A percentile compares a stretch with the other conserved stretches of the same genome.
phyloP scores from a whole-genome alignment of 2,888 invertebrate genomes.

The Andrena fulva region DNA sequence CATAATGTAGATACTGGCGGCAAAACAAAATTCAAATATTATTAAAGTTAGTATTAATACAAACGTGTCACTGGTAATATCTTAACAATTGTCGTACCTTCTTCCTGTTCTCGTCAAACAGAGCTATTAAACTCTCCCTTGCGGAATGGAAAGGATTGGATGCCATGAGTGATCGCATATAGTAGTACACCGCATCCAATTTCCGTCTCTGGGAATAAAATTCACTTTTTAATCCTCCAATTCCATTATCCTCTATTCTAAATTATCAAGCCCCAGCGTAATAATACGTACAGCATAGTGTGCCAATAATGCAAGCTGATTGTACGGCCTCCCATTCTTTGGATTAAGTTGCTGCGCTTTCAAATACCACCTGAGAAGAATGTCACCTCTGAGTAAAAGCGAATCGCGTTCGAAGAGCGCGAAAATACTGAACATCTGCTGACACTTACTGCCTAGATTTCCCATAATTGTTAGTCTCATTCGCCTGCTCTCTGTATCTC shows the following conservation, averaged over 20 bases:
- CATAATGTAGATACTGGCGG: constrained; percentile 87
- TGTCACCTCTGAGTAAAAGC: not conserved
- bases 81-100: constrained; percentile 87
- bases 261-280: not conserved
- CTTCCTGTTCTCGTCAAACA: constrained; percentile 97
- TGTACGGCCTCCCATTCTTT: constrained; percentile 97
- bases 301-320: constrained; percentile 96
- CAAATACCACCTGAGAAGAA: constrained; percentile 91
- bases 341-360: constrained; percentile 97
- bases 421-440: constrained; percentile 9
- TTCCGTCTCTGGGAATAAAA: constrained; percentile 91
- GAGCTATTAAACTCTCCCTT: constrained; percentile 93
- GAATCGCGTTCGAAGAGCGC: not conserved
- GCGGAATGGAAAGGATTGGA: constrained; percentile 97
- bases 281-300: constrained; percentile 89
- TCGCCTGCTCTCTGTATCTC: constrained; percentile 94
- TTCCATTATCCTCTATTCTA: not conserved
- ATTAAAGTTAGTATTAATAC: constrained; percentile 87
- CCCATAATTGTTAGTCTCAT: constrained; percentile 92
- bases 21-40: constrained; percentile 82
- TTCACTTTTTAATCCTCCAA: not conserved
- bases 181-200: constrained; percentile 98
- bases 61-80: constrained; percentile 46
- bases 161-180: constrained; percentile 97
- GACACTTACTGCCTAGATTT: constrained; percentile 89